These are phyloP conservation scores for Pollachius pollachius DNA, from an alignment of 2,113 vertebrate genomes.

Conservation along the genomic window DNA sequence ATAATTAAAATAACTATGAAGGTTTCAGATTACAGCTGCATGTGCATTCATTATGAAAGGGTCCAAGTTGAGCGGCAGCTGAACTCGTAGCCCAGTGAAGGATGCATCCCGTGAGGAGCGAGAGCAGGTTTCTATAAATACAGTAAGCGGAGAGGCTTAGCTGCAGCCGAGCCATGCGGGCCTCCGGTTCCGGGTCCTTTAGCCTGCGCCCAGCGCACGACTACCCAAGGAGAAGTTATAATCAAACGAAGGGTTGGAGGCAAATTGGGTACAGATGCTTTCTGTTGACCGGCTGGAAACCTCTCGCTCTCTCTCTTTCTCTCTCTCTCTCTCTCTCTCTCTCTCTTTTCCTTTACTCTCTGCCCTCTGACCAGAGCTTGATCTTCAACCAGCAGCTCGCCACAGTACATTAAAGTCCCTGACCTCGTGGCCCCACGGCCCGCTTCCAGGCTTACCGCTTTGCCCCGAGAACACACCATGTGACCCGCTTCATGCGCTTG, in stretches of 20 bases:
- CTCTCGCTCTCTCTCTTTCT: not conserved
- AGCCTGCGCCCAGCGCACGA: not conserved
- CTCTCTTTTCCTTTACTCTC: not conserved
- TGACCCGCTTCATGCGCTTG: slow-evolving; percentile 30
- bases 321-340: no score
- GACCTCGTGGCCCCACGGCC: not conserved
- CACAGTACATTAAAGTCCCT: not conserved
- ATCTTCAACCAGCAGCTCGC: not conserved
- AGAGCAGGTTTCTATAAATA: not conserved
- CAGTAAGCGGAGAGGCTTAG: not conserved
- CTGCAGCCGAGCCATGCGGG: not conserved
- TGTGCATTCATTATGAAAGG: no score
- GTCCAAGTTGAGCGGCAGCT: no score
- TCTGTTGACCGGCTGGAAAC: not conserved
- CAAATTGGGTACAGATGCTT: not conserved
- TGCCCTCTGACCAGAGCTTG: not conserved
- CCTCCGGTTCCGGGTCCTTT: not conserved
- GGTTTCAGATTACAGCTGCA: no score
- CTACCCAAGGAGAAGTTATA: not conserved
- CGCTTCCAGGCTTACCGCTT: slow-evolving; percentile 39
- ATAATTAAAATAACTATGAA: not conserved
- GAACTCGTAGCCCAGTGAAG: no score
- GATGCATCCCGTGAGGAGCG: not conserved
- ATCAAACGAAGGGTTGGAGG: not conserved
- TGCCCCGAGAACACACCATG: not conserved